These are phyloP conservation scores for Dendrocincla tyrannina DNA, from an alignment of 2,797 vertebrate genomes.

Conservation along the genomic window DNA sequence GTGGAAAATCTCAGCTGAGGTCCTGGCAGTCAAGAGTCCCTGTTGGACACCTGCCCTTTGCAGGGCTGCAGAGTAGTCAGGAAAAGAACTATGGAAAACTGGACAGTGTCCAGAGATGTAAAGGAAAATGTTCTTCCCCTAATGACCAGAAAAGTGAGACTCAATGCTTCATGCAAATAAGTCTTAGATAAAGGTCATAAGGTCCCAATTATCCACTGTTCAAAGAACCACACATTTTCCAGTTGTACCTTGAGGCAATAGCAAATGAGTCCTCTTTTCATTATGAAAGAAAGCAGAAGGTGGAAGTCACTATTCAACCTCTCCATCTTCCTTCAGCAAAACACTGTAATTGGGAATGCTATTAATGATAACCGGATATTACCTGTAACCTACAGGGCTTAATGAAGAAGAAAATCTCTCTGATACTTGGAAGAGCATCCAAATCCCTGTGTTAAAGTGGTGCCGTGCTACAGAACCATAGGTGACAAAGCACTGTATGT, in stretches of 20 bases:
- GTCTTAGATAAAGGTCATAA: constrained; percentile 21
- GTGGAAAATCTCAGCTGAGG: not conserved
- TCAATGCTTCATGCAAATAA: constrained; percentile 40
- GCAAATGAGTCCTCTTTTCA: constrained; percentile 18
- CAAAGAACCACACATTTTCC: not conserved
- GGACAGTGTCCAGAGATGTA: not conserved
- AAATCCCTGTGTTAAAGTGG: not conserved
- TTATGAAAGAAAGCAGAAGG: constrained; percentile 43
- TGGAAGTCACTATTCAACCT: constrained; percentile 3
- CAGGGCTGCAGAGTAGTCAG: not conserved
- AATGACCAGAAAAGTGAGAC: not conserved
- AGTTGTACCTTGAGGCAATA: constrained; percentile 24
- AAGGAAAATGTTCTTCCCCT: not conserved
- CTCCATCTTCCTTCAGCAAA: constrained; percentile 30
- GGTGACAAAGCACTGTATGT: not conserved
- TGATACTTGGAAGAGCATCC: constrained; percentile 20
- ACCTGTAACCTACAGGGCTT: constrained; percentile 43
- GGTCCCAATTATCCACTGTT: constrained; percentile 25
- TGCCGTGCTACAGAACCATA: not conserved
- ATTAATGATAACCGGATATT: not conserved
- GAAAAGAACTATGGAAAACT: not conserved
- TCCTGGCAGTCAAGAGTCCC: constrained; percentile 7
- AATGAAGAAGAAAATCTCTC: constrained; percentile 46
- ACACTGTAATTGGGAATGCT: not conserved
- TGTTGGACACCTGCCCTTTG: not conserved